Evolutionary conservation across 1,140 invertebrate species (phyloP).

Genomic region (Brachionus angularis): DNA sequence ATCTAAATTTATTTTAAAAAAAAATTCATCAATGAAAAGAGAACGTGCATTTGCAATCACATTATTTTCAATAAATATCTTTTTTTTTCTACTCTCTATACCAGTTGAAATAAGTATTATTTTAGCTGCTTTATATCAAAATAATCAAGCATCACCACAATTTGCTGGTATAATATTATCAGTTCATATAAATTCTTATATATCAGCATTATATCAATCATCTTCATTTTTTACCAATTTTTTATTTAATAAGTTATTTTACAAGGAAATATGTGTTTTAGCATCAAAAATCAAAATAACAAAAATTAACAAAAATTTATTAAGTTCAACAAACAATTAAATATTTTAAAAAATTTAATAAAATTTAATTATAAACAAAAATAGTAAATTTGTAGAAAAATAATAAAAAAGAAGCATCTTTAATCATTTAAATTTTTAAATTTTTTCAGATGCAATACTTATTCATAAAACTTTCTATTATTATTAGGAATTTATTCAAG

Average conservation of each 20-base stretch:
- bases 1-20: neutral
- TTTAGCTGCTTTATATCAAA: neutral
- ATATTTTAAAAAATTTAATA: too few species aligned
- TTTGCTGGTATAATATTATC: constrained; percentile 7
- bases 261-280: neutral
- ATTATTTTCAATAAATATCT: neutral
- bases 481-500: too few species aligned
- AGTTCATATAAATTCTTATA: neutral
- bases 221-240: constrained; percentile 15
- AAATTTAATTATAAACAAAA: too few species aligned
- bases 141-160: neutral
- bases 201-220: constrained; percentile 5
- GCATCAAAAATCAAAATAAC: too few species aligned
- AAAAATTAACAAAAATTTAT: too few species aligned
- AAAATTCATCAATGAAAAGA: constrained; percentile 8
- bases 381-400: too few species aligned
- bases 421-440: too few species aligned
- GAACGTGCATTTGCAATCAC: neutral
- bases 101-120: neutral
- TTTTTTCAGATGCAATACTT: too few species aligned
- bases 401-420: too few species aligned
- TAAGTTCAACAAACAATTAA: too few species aligned
- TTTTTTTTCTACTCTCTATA: neutral
- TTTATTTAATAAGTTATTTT: constrained; percentile 10
- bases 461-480: too few species aligned